Percentiles rank a stretch among this genome's conserved stretches.
These are phyloP conservation scores for Nebria ingens DNA, from an alignment of 1,140 invertebrate species.

Conservation along the genomic window DNA sequence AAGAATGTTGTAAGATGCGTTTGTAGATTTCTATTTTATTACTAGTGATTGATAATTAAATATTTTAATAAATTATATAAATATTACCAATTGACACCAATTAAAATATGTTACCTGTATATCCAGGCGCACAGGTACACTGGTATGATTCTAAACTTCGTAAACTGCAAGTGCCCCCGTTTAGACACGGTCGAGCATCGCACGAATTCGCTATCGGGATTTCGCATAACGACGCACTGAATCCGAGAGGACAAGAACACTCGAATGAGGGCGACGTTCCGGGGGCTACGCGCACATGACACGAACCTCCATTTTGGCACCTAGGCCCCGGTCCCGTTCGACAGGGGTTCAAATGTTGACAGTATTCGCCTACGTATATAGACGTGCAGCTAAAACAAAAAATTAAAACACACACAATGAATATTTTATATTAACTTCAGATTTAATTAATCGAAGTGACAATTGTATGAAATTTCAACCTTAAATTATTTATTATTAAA, in stretches of 20 bases:
- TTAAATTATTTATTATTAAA: too few relatives aligned
- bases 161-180: constrained; percentile 75
- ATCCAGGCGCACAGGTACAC: constrained; percentile 74
- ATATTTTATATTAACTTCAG: too few relatives aligned
- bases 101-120: constrained; percentile 62
- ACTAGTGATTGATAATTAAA: too few relatives aligned
- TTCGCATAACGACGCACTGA: constrained; percentile 86
- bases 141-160: constrained; percentile 65
- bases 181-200: constrained; percentile 74
- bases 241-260: constrained; percentile 83
- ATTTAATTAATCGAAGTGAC: too few relatives aligned
- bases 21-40: too few relatives aligned
- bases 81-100: too few relatives aligned
- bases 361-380: constrained; percentile 86
- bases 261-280: constrained; percentile 64
- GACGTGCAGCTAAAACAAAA: constrained; percentile 77
- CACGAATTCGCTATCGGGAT: constrained; percentile 82
- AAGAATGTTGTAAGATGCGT: not conserved
- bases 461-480: too few relatives aligned
- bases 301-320: constrained; percentile 89
- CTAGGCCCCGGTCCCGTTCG: constrained; percentile 65
- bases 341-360: constrained; percentile 87
- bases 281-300: constrained; percentile 57
- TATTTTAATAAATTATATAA: constrained; percentile 12
- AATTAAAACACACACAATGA: too few relatives aligned